A percentile compares a stretch with the other conserved stretches of the same genome.
Conservation (phyloP, 2,888 invertebrate genomes). For the Hirtodrosophila duncani region DNA sequence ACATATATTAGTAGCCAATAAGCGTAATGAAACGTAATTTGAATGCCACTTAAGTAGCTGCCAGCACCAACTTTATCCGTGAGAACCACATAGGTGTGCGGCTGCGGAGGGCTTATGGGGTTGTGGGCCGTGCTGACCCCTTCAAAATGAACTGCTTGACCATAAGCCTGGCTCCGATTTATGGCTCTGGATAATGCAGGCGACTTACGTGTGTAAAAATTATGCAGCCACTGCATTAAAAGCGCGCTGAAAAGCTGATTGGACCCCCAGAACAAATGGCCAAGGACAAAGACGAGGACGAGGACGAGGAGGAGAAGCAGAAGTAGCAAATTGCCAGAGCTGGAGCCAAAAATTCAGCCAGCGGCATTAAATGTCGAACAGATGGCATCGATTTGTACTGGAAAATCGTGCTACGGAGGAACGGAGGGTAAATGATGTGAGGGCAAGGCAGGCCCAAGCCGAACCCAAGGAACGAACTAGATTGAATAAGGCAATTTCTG, state of each 20-base stretch:
- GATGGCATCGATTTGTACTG: constrained; percentile 63
- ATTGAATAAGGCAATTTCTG: too few species aligned
- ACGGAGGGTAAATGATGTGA: neutral
- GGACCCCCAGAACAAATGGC: constrained; percentile 33
- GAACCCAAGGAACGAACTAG: neutral
- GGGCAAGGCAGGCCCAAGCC: neutral
- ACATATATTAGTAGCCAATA: constrained; percentile 58
- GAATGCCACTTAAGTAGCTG: constrained; percentile 58
- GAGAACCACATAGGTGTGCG: too few species aligned
- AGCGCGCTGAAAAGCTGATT: constrained; percentile 38
- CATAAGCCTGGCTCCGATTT: constrained; percentile 52
- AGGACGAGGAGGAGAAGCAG: neutral
- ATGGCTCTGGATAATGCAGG: constrained; percentile 66
- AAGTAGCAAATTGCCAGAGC: too few species aligned
- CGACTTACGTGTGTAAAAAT: constrained; percentile 66
- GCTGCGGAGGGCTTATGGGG: too few species aligned
- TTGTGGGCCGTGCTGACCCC: constrained; percentile 32
- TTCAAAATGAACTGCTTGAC: constrained; percentile 62
- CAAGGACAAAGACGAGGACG: constrained; percentile 33
- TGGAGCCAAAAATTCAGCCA: constrained; percentile 9
- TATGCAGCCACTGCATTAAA: constrained; percentile 66
- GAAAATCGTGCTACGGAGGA: constrained; percentile 28
- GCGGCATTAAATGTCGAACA: constrained; percentile 58
- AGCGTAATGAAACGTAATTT: constrained; percentile 68
- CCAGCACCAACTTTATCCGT: constrained; percentile 8